Evolutionary conservation across 2,113 vertebrate genomes (phyloP).

Genomic region (Sapayoa aenigma): DNA sequence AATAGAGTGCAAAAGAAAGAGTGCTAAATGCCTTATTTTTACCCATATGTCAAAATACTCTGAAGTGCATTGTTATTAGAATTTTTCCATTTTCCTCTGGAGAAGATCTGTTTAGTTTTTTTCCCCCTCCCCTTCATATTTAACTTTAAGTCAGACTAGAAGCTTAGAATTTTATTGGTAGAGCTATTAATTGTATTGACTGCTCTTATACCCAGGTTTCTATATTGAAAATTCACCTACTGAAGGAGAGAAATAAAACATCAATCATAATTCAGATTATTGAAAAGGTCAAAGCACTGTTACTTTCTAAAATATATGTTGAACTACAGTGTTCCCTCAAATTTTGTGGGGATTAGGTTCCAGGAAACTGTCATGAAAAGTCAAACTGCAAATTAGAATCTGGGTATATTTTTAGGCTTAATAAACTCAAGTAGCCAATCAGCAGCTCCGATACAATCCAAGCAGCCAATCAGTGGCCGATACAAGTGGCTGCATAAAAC

Average conservation of each 20-base stretch:
- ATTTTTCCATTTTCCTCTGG: background rate
- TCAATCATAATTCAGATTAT: background rate
- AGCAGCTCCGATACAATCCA: too few species aligned
- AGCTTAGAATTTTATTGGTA: background rate
- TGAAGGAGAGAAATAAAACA: background rate
- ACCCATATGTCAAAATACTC: background rate
- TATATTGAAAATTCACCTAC: background rate
- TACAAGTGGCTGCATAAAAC: too few species aligned
- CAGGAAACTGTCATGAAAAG: too few species aligned
- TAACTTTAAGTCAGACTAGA: background rate
- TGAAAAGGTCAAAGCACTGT: background rate
- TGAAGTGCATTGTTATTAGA: background rate
- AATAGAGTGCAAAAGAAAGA: background rate
- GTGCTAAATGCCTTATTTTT: background rate
- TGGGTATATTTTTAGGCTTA: too few species aligned
- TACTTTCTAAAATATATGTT: background rate
- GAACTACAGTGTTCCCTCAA: too few species aligned
- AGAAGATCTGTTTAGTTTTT: background rate
- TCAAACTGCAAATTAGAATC: too few species aligned
- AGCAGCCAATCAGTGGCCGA: too few species aligned
- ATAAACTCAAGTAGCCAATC: too few species aligned
- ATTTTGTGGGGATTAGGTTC: too few species aligned
- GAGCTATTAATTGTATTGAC: background rate
- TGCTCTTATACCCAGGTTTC: background rate
- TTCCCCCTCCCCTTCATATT: background rate